Evolutionary conservation across 2,888 invertebrate species (phyloP).

Genomic region (Biston betularia): DNA sequence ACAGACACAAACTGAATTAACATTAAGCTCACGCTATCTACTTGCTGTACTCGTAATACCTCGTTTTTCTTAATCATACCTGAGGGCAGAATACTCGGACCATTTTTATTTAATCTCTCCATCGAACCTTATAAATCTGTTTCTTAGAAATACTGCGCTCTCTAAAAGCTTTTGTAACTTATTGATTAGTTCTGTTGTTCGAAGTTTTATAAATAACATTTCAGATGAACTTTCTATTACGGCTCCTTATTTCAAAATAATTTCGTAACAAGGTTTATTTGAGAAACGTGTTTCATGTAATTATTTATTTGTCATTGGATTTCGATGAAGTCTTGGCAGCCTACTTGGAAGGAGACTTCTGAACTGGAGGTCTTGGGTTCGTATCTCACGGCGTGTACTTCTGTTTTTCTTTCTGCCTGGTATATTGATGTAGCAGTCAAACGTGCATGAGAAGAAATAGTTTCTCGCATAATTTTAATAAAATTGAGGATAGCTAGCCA

Average conservation of each 20-base stretch:
- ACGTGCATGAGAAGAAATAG: too few relatives aligned
- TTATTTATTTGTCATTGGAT: too few relatives aligned
- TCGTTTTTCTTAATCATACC: not conserved
- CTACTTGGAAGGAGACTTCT: too few relatives aligned
- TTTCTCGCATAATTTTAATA: too few relatives aligned
- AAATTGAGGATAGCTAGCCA: too few relatives aligned
- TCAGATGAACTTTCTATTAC: slow-evolving; percentile 26
- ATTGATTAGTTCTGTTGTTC: slow-evolving; percentile 41
- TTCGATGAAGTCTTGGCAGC: too few relatives aligned
- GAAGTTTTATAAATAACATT: slow-evolving; percentile 35
- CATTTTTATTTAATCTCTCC: slow-evolving; percentile 20
- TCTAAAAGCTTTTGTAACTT: slow-evolving; percentile 43
- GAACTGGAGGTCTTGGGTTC: too few relatives aligned
- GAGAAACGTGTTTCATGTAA: too few relatives aligned
- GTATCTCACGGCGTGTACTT: too few relatives aligned
- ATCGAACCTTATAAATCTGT: slow-evolving; percentile 34
- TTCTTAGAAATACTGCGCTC: slow-evolving; percentile 30
- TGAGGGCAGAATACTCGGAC: slow-evolving; percentile 12
- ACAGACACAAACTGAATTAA: too few relatives aligned
- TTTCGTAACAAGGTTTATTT: not conserved
- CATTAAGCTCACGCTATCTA: not conserved
- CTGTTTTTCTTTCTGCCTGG: too few relatives aligned
- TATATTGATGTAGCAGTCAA: too few relatives aligned
- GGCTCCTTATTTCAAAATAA: not conserved
- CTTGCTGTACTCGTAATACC: not conserved